phyloP scores from a whole-genome alignment of 2,888 invertebrate genomes.

The Leucophora obtusa region DNA sequence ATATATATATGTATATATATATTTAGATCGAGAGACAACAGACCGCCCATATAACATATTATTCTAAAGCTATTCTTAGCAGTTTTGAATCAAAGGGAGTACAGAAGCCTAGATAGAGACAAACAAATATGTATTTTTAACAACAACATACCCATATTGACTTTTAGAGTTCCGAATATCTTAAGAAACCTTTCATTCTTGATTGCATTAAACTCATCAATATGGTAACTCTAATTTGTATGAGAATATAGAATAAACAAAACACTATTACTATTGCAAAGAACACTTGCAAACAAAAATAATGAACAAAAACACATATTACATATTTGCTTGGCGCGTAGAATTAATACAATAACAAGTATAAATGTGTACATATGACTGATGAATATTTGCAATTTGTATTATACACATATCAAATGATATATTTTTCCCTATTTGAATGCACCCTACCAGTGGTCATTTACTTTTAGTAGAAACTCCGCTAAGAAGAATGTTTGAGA shows the following conservation, averaged over 20 bases:
- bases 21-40: too few relatives aligned
- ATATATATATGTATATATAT: too few relatives aligned
- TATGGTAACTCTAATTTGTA: conserved; percentile 24
- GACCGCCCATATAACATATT: too few relatives aligned
- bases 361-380: conserved; percentile 13
- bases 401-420: conserved; percentile 11
- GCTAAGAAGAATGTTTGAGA: too few relatives aligned
- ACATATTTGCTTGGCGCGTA: conserved; percentile 38
- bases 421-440: conserved; percentile 7
- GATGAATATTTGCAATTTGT: conserved; percentile 27
- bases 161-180: too few relatives aligned
- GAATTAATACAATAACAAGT: conserved; percentile 19
- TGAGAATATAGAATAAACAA: conserved; percentile 29
- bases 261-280: conserved; percentile 12
- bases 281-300: conserved; percentile 27
- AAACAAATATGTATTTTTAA: too few relatives aligned
- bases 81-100: too few relatives aligned
- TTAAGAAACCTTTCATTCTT: neutral
- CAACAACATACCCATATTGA: too few relatives aligned
- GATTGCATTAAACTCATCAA: neutral
- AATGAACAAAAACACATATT: conserved; percentile 7
- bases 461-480: too few relatives aligned
- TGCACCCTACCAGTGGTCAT: conserved; percentile 16
- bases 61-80: too few relatives aligned
- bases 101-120: too few relatives aligned